Conservation (phyloP, 2,113 vertebrate genomes). For the Ceyx margarethae region DNA sequence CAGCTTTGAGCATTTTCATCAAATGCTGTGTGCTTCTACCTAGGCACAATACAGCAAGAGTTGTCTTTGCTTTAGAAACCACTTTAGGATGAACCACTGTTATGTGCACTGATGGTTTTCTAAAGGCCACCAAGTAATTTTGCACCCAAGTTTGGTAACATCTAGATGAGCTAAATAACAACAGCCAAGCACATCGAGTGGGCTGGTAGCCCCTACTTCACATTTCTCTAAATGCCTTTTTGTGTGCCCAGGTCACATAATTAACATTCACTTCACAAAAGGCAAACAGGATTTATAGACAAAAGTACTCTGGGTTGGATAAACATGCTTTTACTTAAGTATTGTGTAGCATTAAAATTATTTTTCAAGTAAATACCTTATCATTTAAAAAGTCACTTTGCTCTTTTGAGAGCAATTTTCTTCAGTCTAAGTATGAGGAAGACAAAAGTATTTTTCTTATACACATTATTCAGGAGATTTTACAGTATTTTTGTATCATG, state of each 20-base stretch:
- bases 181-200: background rate
- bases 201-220: background rate
- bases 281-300: background rate
- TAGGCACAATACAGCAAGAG: background rate
- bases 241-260: background rate
- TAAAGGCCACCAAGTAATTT: background rate
- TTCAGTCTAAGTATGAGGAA: background rate
- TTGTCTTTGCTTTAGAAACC: background rate
- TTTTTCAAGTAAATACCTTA: background rate
- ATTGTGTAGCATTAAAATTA: background rate
- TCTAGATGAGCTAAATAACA: background rate
- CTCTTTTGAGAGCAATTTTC: slow-evolving; percentile 9
- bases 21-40: background rate
- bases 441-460: background rate
- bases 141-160: background rate
- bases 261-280: background rate
- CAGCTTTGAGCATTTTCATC: background rate
- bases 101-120: background rate
- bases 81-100: background rate
- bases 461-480: slow-evolving; percentile 6
- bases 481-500: background rate
- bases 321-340: background rate
- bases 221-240: background rate
- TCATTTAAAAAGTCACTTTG: background rate
- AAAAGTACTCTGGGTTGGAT: background rate